Evolutionary conservation across 2,113 vertebrate genomes (phyloP).

Genomic region (Stegostoma tigrinum): DNA sequence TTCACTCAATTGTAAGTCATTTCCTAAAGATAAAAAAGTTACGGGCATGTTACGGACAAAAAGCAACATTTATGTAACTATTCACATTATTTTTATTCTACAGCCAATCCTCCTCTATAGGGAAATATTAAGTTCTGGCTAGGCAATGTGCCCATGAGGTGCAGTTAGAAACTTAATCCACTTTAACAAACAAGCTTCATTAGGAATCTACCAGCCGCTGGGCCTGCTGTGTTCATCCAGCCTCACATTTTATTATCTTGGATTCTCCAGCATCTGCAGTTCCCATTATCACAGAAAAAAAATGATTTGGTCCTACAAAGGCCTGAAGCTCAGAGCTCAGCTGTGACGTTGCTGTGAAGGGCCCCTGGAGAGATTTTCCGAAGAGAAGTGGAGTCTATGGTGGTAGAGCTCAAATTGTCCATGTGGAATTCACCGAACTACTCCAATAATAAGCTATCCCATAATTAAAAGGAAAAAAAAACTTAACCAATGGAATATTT

Average conservation of each 20-base stretch:
- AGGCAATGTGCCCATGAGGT: neutral
- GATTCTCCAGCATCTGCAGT: no score
- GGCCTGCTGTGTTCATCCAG: no score
- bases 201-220: neutral
- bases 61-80: neutral
- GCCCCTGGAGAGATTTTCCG: neutral
- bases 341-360: neutral
- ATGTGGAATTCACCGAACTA: neutral
- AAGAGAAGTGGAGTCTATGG: neutral
- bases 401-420: neutral
- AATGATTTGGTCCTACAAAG: neutral
- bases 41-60: neutral
- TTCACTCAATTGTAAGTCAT: constrained; percentile 39
- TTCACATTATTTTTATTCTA: neutral
- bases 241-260: no score
- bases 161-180: neutral
- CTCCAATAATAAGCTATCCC: neutral
- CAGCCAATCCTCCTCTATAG: neutral
- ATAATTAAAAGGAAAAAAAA: neutral
- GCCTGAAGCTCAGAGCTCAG: neutral
- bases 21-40: constrained; percentile 37
- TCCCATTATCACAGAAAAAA: no score
- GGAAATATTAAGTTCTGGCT: neutral
- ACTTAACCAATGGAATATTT: neutral
- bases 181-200: neutral